Conservation (phyloP, 1,140 invertebrate species). For the Dysdera silvatica region DNA sequence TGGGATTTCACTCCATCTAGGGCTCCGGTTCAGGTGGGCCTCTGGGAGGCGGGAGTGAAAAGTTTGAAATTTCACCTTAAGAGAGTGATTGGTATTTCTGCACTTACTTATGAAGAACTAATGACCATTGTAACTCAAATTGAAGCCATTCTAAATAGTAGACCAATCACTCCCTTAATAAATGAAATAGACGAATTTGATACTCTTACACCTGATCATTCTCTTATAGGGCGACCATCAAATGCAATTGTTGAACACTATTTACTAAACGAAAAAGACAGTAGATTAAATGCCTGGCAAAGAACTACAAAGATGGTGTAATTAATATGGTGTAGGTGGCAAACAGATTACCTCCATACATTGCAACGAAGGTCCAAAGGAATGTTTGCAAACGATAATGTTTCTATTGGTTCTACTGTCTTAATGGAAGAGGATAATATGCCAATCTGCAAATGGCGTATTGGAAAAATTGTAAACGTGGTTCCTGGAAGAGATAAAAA, state of each 20-base stretch:
- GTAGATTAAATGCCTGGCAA: conserved; percentile 14
- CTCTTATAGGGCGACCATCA: conserved; percentile 22
- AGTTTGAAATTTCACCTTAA: conserved; percentile 34
- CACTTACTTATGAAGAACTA: conserved; percentile 36
- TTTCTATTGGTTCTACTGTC: no score
- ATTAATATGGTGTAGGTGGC: no score
- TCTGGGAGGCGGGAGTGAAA: conserved; percentile 30
- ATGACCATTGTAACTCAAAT: conserved; percentile 36
- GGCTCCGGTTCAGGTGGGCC: conserved; percentile 36
- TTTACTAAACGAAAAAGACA: neutral
- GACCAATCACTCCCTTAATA: conserved; percentile 35
- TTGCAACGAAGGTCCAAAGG: no score
- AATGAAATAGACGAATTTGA: conserved; percentile 36
- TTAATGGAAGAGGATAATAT: no score
- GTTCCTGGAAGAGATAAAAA: no score
- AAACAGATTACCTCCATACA: no score
- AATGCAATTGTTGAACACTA: neutral
- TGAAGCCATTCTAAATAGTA: conserved; percentile 40
- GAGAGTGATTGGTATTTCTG: conserved; percentile 8
- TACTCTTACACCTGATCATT: conserved; percentile 37
- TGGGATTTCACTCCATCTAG: conserved; percentile 14
- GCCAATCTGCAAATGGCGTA: no score
- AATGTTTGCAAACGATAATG: no score
- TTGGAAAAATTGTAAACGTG: no score
- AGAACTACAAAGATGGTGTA: no score